These are phyloP conservation scores for Papilio dardanus DNA, from an alignment of 1,140 invertebrate genomes.

Conservation along the genomic window DNA sequence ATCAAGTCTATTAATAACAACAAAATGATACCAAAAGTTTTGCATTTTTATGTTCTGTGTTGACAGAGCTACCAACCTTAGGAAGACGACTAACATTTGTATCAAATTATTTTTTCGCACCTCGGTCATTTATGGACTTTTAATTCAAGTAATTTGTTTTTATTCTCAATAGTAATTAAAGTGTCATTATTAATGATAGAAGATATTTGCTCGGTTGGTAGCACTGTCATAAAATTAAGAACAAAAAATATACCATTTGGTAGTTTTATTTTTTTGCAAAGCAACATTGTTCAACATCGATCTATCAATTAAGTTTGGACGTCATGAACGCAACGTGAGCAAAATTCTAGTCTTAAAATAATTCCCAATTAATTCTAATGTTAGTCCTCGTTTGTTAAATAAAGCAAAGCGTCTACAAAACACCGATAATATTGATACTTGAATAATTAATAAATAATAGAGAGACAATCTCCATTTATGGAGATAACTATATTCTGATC, in stretches of 20 bases:
- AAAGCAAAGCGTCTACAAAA: not conserved
- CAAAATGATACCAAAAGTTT: not conserved
- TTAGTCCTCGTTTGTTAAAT: not conserved
- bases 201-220: not conserved
- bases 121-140: no score
- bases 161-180: not conserved
- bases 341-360: slow-evolving; percentile 4
- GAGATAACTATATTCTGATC: slow-evolving; percentile 63
- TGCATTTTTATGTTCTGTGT: not conserved
- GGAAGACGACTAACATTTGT: no score
- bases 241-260: not conserved
- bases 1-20: not conserved
- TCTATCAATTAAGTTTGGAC: not conserved
- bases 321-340: not conserved
- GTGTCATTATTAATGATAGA: not conserved
- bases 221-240: not conserved
- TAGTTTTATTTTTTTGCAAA: not conserved
- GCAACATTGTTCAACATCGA: not conserved
- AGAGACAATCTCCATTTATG: slow-evolving; percentile 68
- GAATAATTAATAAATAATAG: slow-evolving; percentile 42
- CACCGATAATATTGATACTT: slow-evolving; percentile 22
- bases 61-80: not conserved
- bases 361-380: not conserved
- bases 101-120: no score
- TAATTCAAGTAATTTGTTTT: not conserved